These are phyloP conservation scores for Thamnophis elegans DNA, from an alignment of 2,797 vertebrate genomes.

Conservation along the genomic window DNA sequence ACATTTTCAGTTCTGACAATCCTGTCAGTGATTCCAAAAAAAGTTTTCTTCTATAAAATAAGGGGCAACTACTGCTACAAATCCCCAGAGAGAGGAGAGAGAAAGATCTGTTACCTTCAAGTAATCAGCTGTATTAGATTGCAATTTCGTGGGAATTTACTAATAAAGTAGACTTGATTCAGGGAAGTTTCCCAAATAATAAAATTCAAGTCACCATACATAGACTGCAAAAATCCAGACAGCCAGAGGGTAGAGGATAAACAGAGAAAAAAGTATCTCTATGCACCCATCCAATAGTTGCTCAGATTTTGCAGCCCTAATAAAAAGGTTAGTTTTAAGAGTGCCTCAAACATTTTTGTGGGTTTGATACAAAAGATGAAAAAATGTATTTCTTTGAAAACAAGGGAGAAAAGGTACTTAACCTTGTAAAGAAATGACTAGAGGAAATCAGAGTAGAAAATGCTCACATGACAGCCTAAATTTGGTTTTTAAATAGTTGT, in stretches of 20 bases:
- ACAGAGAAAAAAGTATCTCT: neutral
- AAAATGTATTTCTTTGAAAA: neutral
- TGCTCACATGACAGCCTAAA: neutral
- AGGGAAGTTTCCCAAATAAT: neutral
- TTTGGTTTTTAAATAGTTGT: neutral
- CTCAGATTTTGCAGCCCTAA: neutral
- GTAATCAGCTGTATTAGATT: neutral
- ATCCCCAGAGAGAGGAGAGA: neutral
- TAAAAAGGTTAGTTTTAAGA: neutral
- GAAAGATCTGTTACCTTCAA: neutral
- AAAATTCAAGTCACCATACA: neutral
- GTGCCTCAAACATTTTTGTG: neutral
- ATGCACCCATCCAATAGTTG: neutral
- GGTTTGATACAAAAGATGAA: neutral
- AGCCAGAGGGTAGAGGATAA: neutral
- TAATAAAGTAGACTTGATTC: neutral
- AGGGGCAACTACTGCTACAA: neutral
- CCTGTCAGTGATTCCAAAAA: neutral
- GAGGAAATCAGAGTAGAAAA: neutral
- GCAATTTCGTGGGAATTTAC: neutral
- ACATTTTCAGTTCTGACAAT: neutral
- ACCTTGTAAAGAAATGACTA: neutral
- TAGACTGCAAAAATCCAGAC: neutral
- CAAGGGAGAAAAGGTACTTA: neutral
- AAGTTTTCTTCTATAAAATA: neutral